These are phyloP conservation scores for Neolamprologus hecqui DNA, from an alignment of 2,113 vertebrate species.

Conservation along the genomic window DNA sequence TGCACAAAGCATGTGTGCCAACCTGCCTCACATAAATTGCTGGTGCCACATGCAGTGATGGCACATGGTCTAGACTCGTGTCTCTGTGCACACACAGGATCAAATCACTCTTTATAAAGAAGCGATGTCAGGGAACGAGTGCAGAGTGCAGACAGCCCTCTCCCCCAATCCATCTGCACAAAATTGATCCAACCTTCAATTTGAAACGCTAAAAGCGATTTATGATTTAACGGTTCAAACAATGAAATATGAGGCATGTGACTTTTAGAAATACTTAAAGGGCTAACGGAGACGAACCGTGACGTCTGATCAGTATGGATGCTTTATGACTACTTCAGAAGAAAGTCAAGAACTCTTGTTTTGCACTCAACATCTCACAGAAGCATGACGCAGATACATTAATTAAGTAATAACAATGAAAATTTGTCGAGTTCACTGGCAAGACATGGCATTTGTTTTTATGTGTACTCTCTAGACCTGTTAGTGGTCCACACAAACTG, in stretches of 20 bases:
- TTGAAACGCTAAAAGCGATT: background rate
- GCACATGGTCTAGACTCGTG: background rate
- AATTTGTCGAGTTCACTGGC: background rate
- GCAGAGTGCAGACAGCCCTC: background rate
- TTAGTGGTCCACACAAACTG: background rate
- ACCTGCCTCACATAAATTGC: background rate
- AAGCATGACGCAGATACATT: background rate
- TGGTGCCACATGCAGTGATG: background rate
- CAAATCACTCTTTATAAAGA: slow-evolving; percentile 27
- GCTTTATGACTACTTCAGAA: background rate
- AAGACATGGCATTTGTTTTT: background rate
- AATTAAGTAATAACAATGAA: background rate
- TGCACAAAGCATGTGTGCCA: background rate
- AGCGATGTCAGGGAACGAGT: background rate
- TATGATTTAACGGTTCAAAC: background rate
- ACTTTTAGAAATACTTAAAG: background rate
- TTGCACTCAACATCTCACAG: background rate
- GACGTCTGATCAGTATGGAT: background rate
- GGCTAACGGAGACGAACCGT: background rate
- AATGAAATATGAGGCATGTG: background rate
- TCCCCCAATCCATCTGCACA: background rate
- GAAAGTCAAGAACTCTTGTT: background rate
- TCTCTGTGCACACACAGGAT: background rate
- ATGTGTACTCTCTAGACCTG: background rate
- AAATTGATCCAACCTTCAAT: background rate